phyloP scores from a whole-genome alignment of 2,113 vertebrate species.

The Amphiprion ocellaris region DNA sequence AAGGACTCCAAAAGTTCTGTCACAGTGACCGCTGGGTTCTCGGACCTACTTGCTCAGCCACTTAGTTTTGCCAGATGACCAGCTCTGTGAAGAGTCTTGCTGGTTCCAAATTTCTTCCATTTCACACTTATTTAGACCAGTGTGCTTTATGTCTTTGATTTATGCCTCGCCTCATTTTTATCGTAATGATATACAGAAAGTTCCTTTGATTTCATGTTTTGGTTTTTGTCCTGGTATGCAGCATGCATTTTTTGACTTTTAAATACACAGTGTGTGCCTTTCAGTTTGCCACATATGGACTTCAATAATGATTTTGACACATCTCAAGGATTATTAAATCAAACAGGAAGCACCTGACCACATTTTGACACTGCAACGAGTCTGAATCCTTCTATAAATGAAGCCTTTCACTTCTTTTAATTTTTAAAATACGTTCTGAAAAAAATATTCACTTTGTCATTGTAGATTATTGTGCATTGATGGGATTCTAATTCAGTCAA shows the following conservation, averaged over 20 bases:
- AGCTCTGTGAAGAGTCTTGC: too few relatives aligned
- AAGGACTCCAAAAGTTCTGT: background rate
- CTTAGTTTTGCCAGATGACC: background rate
- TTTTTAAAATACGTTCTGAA: too few relatives aligned
- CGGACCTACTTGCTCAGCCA: background rate
- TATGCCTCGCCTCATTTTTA: background rate
- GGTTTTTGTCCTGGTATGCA: background rate
- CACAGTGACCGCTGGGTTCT: background rate
- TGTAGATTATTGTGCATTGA: too few relatives aligned
- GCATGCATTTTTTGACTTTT: background rate
- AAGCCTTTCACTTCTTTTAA: too few relatives aligned
- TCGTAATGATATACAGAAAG: background rate
- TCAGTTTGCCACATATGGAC: too few relatives aligned
- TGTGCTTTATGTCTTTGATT: background rate
- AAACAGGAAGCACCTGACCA: background rate
- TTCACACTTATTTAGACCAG: background rate
- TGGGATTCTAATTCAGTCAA: too few relatives aligned
- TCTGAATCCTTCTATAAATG: too few relatives aligned
- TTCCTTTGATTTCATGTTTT: too few relatives aligned
- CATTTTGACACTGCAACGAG: too few relatives aligned
- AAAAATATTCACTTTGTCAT: too few relatives aligned
- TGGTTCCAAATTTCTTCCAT: background rate
- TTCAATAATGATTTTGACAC: background rate
- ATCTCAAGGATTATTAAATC: background rate
- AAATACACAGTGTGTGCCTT: background rate